A percentile compares a stretch with the other conserved stretches of the same genome.
These are phyloP conservation scores for Lepus americanus DNA, from an alignment of 2,113 vertebrate genomes.

Conservation along the genomic window DNA sequence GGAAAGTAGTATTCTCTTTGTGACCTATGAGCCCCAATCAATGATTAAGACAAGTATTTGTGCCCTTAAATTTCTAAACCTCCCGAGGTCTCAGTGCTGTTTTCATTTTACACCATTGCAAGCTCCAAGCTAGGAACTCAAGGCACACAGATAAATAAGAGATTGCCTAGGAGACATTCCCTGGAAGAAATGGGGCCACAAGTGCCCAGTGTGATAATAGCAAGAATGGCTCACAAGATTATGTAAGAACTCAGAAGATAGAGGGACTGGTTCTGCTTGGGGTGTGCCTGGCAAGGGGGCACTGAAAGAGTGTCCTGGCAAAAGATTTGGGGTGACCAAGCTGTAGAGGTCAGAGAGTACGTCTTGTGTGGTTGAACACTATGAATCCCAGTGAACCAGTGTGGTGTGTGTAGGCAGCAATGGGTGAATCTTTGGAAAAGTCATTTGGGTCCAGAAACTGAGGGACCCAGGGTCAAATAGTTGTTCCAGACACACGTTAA, in stretches of 20 bases:
- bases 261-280: background rate
- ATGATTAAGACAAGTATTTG: background rate
- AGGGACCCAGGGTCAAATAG: background rate
- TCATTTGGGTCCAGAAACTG: background rate
- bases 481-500: background rate
- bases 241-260: background rate
- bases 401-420: background rate
- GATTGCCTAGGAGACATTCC: background rate
- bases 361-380: background rate
- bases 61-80: slow-evolving; percentile 10
- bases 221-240: too few relatives aligned
- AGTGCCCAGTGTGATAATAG: background rate
- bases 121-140: background rate
- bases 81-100: background rate
- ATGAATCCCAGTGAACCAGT: background rate
- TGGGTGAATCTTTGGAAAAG: background rate
- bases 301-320: too few relatives aligned
- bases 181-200: background rate
- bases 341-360: background rate
- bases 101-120: background rate
- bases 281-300: background rate
- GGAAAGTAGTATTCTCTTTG: background rate
- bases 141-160: background rate
- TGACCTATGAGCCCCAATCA: background rate
- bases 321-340: background rate